Evolutionary conservation across 1,140 invertebrate species (phyloP).

Genomic region (Eumaeus atala): DNA sequence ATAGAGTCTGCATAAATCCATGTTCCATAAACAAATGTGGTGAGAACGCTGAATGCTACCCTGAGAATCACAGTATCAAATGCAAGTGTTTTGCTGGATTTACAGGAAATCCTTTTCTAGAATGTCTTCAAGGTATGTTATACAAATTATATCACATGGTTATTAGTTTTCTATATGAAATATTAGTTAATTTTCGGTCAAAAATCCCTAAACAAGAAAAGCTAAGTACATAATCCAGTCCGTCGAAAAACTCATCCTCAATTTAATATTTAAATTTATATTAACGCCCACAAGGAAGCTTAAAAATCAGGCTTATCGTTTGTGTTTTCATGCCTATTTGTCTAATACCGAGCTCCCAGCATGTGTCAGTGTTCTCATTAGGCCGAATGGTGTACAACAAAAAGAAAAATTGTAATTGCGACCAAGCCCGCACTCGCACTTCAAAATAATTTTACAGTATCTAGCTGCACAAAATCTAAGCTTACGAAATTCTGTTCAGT

Average conservation of each 20-base stretch:
- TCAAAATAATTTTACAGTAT: no score
- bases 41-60: constrained; percentile 86
- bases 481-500: no score
- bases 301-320: no score
- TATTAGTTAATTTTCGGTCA: neutral
- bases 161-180: constrained; percentile 32
- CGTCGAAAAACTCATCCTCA: neutral
- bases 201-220: neutral
- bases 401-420: no score
- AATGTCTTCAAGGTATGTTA: constrained; percentile 78
- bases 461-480: no score
- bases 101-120: constrained; percentile 85
- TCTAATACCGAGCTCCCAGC: no score
- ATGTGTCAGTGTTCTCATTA: no score
- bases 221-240: neutral
- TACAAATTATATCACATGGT: constrained; percentile 80
- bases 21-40: constrained; percentile 89
- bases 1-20: constrained; percentile 87
- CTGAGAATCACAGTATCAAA: constrained; percentile 83
- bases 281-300: no score
- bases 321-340: no score
- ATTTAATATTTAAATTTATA: no score
- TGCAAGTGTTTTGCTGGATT: constrained; percentile 86
- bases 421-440: no score
- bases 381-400: no score